Evolutionary conservation across 1,140 invertebrate genomes (phyloP).

Genomic region (Philotrypesis tridentata): DNA sequence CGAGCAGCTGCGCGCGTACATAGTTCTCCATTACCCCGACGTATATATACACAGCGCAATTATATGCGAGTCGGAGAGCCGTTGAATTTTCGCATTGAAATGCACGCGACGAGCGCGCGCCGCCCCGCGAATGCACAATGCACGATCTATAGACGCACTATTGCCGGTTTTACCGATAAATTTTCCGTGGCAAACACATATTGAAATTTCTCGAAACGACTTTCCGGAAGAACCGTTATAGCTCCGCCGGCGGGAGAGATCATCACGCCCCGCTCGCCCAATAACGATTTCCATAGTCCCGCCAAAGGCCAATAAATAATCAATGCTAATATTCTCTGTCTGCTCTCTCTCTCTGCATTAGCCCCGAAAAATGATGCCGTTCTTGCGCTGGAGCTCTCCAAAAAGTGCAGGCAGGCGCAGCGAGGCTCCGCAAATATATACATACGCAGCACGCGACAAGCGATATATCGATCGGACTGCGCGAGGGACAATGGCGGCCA

Average conservation of each 20-base stretch:
- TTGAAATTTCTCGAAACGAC: background rate
- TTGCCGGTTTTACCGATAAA: too few species aligned
- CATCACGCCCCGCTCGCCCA: background rate
- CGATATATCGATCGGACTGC: slow-evolving; percentile 26
- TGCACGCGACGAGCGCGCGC: too few species aligned
- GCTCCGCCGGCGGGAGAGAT: background rate
- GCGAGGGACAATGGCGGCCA: slow-evolving; percentile 21
- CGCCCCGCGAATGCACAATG: too few species aligned
- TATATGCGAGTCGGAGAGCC: too few species aligned
- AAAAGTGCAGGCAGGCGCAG: background rate
- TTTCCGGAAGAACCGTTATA: background rate
- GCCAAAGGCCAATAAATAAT: slow-evolving; percentile 6
- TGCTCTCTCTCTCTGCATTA: background rate
- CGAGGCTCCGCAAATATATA: too few species aligned
- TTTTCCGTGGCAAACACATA: too few species aligned
- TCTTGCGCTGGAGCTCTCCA: background rate
- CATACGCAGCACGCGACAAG: background rate
- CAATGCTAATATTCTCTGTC: background rate
- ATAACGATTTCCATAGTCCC: slow-evolving; percentile 1
- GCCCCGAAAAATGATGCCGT: background rate
- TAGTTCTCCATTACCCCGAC: too few species aligned
- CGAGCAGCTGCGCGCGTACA: too few species aligned
- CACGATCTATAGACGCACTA: too few species aligned
- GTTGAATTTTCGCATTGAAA: too few species aligned
- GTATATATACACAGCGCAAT: too few species aligned